phyloP scores from a whole-genome alignment of 2,888 invertebrate species.

The Ceriagrion tenellum region DNA sequence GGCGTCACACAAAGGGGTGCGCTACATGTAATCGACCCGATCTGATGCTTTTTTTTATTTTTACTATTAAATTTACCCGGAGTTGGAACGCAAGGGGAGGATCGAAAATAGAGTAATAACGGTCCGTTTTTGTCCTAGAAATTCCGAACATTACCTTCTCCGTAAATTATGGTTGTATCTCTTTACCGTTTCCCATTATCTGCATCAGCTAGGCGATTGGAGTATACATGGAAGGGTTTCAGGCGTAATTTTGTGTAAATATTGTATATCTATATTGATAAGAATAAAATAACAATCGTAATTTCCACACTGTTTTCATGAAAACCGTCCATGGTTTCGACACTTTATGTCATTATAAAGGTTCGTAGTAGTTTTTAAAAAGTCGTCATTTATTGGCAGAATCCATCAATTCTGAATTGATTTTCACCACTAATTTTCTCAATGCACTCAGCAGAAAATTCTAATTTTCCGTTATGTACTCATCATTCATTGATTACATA shows the following conservation, averaged over 20 bases:
- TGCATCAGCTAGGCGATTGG: background rate
- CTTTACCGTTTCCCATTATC: background rate
- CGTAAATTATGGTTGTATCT: background rate
- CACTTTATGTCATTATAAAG: too few species aligned
- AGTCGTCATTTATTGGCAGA: background rate
- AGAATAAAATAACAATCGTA: too few species aligned
- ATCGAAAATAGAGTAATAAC: background rate
- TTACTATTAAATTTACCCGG: background rate
- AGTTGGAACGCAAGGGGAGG: background rate
- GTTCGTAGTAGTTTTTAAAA: too few species aligned
- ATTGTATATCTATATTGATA: too few species aligned
- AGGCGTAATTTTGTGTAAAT: too few species aligned
- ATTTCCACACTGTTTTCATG: too few species aligned
- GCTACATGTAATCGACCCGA: conserved; percentile 18
- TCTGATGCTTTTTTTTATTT: background rate
- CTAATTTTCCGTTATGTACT: too few species aligned
- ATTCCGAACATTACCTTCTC: background rate
- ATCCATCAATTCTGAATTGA: background rate
- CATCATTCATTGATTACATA: too few species aligned
- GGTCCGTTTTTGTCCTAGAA: background rate
- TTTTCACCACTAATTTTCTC: too few species aligned
- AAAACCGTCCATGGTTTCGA: too few species aligned
- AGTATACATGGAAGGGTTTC: background rate
- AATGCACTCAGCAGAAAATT: too few species aligned
- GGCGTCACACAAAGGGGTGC: background rate